Percentiles rank a stretch among this genome's conserved stretches.
These are phyloP conservation scores for Lasioglossum albipes DNA, from an alignment of 1,140 invertebrate genomes.

Conservation along the genomic window DNA sequence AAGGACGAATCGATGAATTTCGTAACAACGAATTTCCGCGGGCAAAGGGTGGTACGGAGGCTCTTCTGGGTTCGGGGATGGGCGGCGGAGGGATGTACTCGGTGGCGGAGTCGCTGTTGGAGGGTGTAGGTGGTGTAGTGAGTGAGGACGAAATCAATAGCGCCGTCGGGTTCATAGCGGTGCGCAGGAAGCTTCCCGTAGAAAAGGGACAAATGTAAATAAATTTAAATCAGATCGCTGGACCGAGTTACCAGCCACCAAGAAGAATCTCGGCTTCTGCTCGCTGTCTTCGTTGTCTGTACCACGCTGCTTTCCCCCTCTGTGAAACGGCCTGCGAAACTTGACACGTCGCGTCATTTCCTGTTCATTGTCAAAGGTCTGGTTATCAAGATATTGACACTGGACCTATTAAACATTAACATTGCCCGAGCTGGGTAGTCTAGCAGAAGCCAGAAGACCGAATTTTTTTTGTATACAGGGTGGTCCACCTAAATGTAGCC, in stretches of 20 bases:
- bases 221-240: constrained; percentile 67
- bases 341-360: not conserved
- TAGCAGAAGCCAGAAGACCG: no score
- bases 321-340: not conserved
- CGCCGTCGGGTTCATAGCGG: constrained; percentile 64
- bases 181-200: constrained; percentile 60
- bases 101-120: constrained; percentile 39
- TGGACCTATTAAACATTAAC: no score
- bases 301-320: not conserved
- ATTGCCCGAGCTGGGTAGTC: no score
- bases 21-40: constrained; percentile 66
- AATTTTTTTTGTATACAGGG: no score
- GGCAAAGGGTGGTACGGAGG: constrained; percentile 48
- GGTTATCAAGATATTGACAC: no score
- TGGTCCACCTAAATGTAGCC: no score
- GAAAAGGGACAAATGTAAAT: constrained; percentile 71
- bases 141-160: constrained; percentile 68
- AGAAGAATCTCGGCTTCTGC: not conserved
- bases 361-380: no score
- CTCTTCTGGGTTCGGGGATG: constrained; percentile 20
- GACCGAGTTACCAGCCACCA: not conserved
- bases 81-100: constrained; percentile 36
- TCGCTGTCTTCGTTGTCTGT: not conserved
- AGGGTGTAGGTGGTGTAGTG: constrained; percentile 58
- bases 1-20: constrained; percentile 64